Percentiles rank a stretch among this genome's conserved stretches.
phyloP scores from a whole-genome alignment of 1,140 invertebrate species.

The Hycleus phaleratus region DNA sequence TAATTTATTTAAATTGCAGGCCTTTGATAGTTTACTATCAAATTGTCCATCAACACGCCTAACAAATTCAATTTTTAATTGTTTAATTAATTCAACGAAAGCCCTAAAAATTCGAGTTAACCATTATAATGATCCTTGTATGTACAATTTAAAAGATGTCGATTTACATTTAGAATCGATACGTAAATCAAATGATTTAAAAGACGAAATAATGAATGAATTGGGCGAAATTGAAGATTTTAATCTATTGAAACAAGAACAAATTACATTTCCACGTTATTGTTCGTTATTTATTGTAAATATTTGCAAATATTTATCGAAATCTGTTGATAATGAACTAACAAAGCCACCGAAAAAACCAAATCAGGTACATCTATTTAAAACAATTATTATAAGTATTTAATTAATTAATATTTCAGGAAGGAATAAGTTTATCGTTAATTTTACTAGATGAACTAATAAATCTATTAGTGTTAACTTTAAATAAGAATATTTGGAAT shows the following conservation, averaged over 20 bases:
- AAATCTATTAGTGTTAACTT: conserved; percentile 26
- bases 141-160: conserved; percentile 44
- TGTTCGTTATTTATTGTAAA: conserved; percentile 44
- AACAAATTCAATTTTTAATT: conserved; percentile 38
- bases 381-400: background rate
- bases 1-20: conserved; percentile 26
- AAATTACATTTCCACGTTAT: conserved; percentile 45
- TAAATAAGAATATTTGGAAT: conserved; percentile 24
- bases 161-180: background rate
- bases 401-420: conserved; percentile 23
- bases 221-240: conserved; percentile 35
- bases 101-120: conserved; percentile 42
- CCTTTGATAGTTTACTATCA: conserved; percentile 26
- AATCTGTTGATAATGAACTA: conserved; percentile 18
- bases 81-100: conserved; percentile 43
- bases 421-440: conserved; percentile 32
- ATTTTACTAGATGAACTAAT: conserved; percentile 29
- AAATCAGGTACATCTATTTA: conserved; percentile 21
- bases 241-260: conserved; percentile 40
- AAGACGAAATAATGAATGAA: conserved; percentile 1
- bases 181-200: background rate
- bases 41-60: conserved; percentile 28
- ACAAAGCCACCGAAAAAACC: conserved; percentile 15
- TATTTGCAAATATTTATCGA: conserved; percentile 36
- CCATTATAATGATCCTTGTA: conserved; percentile 46